Evolutionary conservation across 2,113 vertebrate species (phyloP).

Genomic region (Semicossyphus pulcher): DNA sequence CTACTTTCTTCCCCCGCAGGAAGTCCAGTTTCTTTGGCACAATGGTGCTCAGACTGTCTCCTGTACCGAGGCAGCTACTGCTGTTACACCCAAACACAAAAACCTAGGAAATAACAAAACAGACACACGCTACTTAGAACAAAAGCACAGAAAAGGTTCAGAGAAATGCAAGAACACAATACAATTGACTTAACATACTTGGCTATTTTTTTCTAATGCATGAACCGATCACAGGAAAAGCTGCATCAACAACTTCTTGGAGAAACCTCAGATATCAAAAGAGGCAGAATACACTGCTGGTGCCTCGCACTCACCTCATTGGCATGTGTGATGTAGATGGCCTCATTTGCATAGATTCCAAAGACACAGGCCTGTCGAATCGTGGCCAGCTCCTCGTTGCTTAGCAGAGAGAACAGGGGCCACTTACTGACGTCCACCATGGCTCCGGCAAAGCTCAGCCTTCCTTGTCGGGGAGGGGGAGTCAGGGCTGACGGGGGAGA

Average conservation of each 20-base stretch:
- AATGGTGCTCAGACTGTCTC: slow-evolving; percentile 95
- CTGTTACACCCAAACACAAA: slow-evolving; percentile 95
- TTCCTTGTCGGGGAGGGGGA: slow-evolving; percentile 6
- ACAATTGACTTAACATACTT: too few species aligned
- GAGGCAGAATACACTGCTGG: not conserved
- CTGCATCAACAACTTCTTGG: slow-evolving; percentile 1
- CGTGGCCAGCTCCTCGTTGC: slow-evolving; percentile 87
- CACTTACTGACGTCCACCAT: slow-evolving; percentile 98
- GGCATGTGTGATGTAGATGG: slow-evolving; percentile 90
- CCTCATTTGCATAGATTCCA: slow-evolving; percentile 93
- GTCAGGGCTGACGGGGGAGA: slow-evolving; percentile 24
- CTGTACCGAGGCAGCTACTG: slow-evolving; percentile 96
- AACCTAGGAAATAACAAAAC: slow-evolving; percentile 81
- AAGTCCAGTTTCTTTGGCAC: slow-evolving; percentile 93
- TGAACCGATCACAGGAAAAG: slow-evolving; percentile 14
- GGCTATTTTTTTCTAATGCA: too few species aligned
- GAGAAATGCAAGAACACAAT: too few species aligned
- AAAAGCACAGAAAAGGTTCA: slow-evolving; percentile 22
- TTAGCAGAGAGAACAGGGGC: slow-evolving; percentile 95
- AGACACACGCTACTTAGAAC: not conserved
- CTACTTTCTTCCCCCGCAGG: slow-evolving; percentile 94
- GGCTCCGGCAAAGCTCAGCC: slow-evolving; percentile 40
- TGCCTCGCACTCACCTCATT: slow-evolving; percentile 97
- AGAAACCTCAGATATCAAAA: too few species aligned
- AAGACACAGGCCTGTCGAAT: slow-evolving; percentile 94